Base-by-base conservation (phyloP, 2,888 invertebrate species). In the Pristionchus entomophagus region DNA sequence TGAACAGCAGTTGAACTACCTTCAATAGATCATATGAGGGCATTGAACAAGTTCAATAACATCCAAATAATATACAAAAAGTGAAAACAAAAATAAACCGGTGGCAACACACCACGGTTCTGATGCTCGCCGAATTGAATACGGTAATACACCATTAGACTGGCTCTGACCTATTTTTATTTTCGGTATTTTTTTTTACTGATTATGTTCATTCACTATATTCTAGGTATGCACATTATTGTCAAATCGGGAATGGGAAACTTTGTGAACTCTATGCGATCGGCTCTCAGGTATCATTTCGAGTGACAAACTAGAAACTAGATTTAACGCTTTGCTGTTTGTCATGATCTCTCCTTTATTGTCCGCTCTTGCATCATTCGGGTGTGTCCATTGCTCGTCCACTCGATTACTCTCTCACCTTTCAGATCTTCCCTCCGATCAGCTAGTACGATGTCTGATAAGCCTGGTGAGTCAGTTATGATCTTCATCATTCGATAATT, bases 261-360 rank as follows among this genome's bases (percentile, higher is more conserved):
- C 78, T 80, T 80, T 80, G 78, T 80, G 29, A 22, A 51, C 49
- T 51, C 78, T 17, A 51, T 80, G 78, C 49, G 78, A 51, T 80
- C 51, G 22, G 51, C 78, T 26, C 32, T 80, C 78, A 80, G 78
- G 78, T 80, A 80, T 80, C 35, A n/a, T 80, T 51, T 80, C 17
- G 51, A 32, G 78, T 51, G 51, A 45, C 22, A 51, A 19, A 80
- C 78, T 80, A 51, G 17, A 80, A 49, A 49, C 51, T 80, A 80
- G 78, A 73, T 73, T 73, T 41, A 6, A 22, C 73, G 45, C 41
- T 73, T 10, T 14, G 45, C 41, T 2, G n/a, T 73, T 41, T 73
- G 73, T 73, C 73, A 73, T 73, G 41, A 69, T 73, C 73, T 73
- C 73, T 26, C n/a, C n/a, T 41, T 73, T 73, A 29, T 73, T 45